Conservation (phyloP, 2,113 vertebrate genomes). For the Elachura formosa region DNA sequence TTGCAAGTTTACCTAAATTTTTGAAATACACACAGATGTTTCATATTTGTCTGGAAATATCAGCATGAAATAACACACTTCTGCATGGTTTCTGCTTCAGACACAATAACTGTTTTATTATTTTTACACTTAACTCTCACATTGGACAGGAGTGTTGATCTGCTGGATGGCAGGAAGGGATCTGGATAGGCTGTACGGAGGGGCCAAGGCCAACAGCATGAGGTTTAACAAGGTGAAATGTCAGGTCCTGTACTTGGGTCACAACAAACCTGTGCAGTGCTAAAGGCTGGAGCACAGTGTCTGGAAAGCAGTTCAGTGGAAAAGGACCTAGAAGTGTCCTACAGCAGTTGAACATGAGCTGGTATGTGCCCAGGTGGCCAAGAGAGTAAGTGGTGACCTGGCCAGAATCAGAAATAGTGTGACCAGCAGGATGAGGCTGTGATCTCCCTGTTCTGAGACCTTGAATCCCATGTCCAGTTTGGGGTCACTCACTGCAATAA, state of each 20-base stretch:
- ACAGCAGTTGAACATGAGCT: not conserved
- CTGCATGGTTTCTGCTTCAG: not conserved
- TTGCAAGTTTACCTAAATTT: not conserved
- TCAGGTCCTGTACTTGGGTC: no score
- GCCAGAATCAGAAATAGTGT: not conserved
- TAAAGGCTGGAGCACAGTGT: not conserved
- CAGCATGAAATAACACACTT: rapidly evolving
- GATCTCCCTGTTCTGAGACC: not conserved
- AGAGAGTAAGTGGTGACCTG: not conserved
- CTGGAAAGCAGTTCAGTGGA: not conserved
- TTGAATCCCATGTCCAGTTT: not conserved
- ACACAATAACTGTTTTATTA: not conserved
- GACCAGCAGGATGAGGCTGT: not conserved
- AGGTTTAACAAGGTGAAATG: not conserved
- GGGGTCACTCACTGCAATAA: not conserved
- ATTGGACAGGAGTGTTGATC: not conserved
- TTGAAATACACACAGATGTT: not conserved
- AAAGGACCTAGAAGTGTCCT: not conserved
- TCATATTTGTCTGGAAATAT: not conserved
- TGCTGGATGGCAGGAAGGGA: not conserved
- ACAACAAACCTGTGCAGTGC: not conserved
- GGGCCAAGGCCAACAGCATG: not conserved
- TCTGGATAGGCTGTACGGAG: not conserved
- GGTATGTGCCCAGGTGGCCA: rapidly evolving
- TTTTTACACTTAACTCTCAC: not conserved